Evolutionary conservation across 2,888 invertebrate species (phyloP), one percentile per base, ranked within the genome.

Genomic region (Caprella mutica): DNA sequence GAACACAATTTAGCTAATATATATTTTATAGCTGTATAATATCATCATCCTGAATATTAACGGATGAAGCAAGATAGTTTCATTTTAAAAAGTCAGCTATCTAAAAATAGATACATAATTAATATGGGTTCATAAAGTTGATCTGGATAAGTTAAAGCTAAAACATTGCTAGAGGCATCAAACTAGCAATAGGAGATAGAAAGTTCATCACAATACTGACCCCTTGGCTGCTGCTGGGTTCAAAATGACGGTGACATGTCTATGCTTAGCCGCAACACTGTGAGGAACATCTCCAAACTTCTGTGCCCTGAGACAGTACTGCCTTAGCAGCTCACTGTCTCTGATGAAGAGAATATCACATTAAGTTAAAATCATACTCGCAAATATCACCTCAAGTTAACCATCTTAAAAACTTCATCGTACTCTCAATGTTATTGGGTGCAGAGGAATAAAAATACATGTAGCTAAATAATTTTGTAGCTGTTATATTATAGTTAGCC

Each of bases 181-280:
- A 8, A 17, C 42, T 9, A 42, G 42, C 17, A 42, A 4, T 35
- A 12, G 35, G n/a, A 9, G n/a, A 35, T 35, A 12, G 9, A 9
- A 12, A 35, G 35, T 35, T 9, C 35, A 29, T 23, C 29, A n/a
- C 44, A 21, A 19, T 1, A 52, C 58, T 58, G 4, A 65, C 65
- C 65, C 81, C 70, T 84, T 85, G 68, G 86, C 86, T 0, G 93
- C 88, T 23, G 85, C 86, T 21, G 94, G 93, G 76, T 94, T 94
- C 52, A 94, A 75, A 68, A 94, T 84, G 0, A 96, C 85, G 0
- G 91, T 86, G 1, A 94, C 77, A 65, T 82, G 81, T 61, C 85
- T 81, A 1, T 86, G 84, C 66, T 80, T 79, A 24, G 76, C 71
- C 0, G 79, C 76, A 59, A 76, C 72, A 1, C 79, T 75, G 46